Base-by-base conservation (phyloP, 2,888 invertebrate species). In the Hybos culiciformis region DNA sequence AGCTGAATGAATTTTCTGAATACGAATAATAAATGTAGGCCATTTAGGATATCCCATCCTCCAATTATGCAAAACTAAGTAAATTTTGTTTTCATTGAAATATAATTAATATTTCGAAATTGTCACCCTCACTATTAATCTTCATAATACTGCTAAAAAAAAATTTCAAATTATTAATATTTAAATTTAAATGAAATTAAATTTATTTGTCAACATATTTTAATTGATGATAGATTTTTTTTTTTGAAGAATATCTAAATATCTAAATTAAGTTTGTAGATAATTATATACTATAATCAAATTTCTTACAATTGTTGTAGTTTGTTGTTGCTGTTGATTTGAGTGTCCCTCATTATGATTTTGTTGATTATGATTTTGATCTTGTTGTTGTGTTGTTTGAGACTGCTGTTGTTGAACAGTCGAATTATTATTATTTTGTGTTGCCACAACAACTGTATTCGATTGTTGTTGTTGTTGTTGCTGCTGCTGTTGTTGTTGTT, bases 401-500 rank as follows among this genome's bases (percentile, higher is more conserved):
- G n/a, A n/a, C 39, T 53, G 48, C 45, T 54, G 53, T 50, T 48
- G 52, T 49, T 53, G 37, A 39, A 41, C 44, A 46, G 48, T 53
- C 47, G 53, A 53, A 50, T 53, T 51, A 39, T 48, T 45, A 19
- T 42, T 38, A 21, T 38, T 43, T 21, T 36, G 41, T 11, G 37
- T 37, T 19, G 26, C 37, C 5, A 26, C 37, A 24, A 31, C 38
- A 18, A 19, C 34, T 20, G 24, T 18, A 50, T 59, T 62, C 29
- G 49, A 29, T 50, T 60, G 56, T 48, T 58, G 48, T 52, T 60
- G 48, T 26, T 52, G 50, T 43, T 52, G 51, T 31, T 51, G 48
- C 38, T 52, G 52, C 37, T 52, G 62, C 45, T 56, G 52, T 45
- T 54, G 53, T 44, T 59, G 59, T 33, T 56, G 55, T 41, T 58